Conservation (phyloP, 2,797 vertebrate species). For the Crocodylus rhombifer region DNA sequence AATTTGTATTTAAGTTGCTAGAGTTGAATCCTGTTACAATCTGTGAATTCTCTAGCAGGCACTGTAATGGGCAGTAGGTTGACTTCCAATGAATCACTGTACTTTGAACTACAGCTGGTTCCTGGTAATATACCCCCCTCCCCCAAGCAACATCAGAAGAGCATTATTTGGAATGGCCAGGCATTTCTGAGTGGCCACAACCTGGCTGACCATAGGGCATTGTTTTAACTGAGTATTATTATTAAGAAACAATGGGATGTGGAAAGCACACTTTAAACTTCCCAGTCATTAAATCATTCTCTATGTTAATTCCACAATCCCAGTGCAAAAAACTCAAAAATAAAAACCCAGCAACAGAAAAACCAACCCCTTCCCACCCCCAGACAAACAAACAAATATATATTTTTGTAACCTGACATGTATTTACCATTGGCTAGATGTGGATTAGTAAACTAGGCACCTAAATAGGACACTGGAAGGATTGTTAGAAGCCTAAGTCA, state of each 20-base stretch:
- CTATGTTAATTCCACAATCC: conserved; percentile 1
- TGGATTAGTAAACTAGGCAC: no score
- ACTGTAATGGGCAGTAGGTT: neutral
- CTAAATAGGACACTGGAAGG: no score
- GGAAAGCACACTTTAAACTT: neutral
- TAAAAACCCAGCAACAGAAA: neutral
- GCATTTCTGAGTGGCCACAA: neutral
- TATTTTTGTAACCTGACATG: neutral
- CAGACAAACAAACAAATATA: no score
- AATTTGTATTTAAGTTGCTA: conserved; percentile 37
- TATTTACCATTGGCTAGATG: neutral
- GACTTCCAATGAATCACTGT: neutral
- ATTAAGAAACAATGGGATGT: conserved; percentile 12
- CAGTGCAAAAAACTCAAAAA: neutral
- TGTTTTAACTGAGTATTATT: neutral
- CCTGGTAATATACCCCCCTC: neutral
- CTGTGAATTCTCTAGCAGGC: conserved; percentile 34
- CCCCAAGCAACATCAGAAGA: neutral
- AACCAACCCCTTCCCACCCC: neutral
- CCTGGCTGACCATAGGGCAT: neutral
- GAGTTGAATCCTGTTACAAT: conserved; percentile 19
- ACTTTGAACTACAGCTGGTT: neutral
- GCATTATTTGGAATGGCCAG: conserved; percentile 1
- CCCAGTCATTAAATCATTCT: conserved; percentile 20
- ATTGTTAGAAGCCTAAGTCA: no score